Percentiles rank a stretch among this genome's conserved stretches.
Conservation (phyloP, 1,140 invertebrate genomes). For the Oryctes rhinoceros region DNA sequence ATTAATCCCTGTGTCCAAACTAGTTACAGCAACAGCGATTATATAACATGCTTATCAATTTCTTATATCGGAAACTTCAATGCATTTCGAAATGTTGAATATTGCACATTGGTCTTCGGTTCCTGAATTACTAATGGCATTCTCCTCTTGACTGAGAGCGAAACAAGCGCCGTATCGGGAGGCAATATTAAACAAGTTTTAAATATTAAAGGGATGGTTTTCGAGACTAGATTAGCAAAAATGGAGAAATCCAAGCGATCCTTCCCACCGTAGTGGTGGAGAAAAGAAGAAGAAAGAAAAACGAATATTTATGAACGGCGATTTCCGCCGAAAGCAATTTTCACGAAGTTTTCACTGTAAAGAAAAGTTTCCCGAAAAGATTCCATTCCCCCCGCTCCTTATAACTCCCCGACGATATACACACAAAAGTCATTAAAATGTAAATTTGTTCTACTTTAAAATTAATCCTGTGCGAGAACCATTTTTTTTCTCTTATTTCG, state of each 20-base stretch:
- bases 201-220: constrained; percentile 1
- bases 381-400: not conserved
- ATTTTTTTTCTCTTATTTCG: constrained; percentile 15
- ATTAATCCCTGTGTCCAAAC: no score
- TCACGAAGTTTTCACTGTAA: constrained; percentile 10
- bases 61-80: not conserved
- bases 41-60: no score
- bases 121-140: not conserved
- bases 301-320: constrained; percentile 14
- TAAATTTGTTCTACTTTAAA: constrained; percentile 15
- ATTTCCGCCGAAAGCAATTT: constrained; percentile 21
- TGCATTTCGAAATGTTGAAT: not conserved
- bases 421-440: constrained; percentile 22
- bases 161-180: not conserved
- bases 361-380: not conserved
- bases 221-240: not conserved
- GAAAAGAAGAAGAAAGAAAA: not conserved
- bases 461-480: constrained; percentile 1
- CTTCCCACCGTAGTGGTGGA: not conserved
- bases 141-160: not conserved
- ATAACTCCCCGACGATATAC: constrained; percentile 7
- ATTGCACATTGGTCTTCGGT: not conserved
- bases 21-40: no score
- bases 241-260: constrained; percentile 4
- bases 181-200: constrained; percentile 5